A percentile compares a stretch with the other conserved stretches of the same genome.
These are phyloP conservation scores for Cryptocephalus moraei DNA, from an alignment of 2,888 invertebrate species.

Conservation along the genomic window DNA sequence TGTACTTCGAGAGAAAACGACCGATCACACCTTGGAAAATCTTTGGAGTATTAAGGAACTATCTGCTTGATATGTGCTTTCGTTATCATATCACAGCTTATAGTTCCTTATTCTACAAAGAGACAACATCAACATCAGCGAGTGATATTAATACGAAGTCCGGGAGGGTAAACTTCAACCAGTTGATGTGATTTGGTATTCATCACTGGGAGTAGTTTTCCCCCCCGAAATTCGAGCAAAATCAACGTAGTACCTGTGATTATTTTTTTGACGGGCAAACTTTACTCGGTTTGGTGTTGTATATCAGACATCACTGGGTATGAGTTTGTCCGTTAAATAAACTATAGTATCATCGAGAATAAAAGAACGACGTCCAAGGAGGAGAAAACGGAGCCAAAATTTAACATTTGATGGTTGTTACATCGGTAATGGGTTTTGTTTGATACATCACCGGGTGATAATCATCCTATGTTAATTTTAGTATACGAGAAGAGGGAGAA, in stretches of 20 bases:
- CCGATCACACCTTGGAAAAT: background rate
- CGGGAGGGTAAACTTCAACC: slow-evolving; percentile 1
- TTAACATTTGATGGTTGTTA: slow-evolving; percentile 20
- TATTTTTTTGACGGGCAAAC: slow-evolving; percentile 10
- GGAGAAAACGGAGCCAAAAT: background rate
- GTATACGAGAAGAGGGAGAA: too few relatives aligned
- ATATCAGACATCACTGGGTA: slow-evolving; percentile 17
- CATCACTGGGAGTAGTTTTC: slow-evolving; percentile 2
- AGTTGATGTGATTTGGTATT: background rate
- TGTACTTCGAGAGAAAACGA: background rate
- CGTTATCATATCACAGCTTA: slow-evolving; percentile 33
- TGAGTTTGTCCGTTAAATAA: slow-evolving; percentile 8
- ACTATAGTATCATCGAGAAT: too few relatives aligned
- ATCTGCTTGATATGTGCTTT: slow-evolving; percentile 32
- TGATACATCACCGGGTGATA: slow-evolving; percentile 28
- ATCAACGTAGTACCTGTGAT: background rate
- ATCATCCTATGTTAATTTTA: slow-evolving; percentile 23
- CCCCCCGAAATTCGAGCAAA: background rate
- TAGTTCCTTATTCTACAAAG: slow-evolving; percentile 29
- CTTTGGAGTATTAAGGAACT: slow-evolving; percentile 32
- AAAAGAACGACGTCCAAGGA: background rate
- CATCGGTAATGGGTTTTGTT: slow-evolving; percentile 16
- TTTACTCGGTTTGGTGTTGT: slow-evolving; percentile 14
- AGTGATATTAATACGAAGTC: background rate
- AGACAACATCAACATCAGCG: background rate